A percentile compares a stretch with the other conserved stretches of the same genome.
Evolutionary conservation across 2,888 invertebrate genomes (phyloP).

Genomic region (Macrophya annulata): DNA sequence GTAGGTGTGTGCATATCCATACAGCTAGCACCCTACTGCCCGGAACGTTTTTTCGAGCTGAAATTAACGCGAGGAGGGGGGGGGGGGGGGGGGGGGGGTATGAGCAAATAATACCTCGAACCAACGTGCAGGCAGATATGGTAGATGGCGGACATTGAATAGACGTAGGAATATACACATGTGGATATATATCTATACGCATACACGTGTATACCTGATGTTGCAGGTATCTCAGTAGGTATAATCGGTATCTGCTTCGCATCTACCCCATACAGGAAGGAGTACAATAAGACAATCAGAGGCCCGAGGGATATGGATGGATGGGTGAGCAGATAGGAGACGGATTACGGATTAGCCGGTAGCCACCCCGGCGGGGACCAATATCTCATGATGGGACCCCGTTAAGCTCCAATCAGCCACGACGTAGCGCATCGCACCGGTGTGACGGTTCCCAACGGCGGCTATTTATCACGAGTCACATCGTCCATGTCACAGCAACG

Average conservation of each 20-base stretch:
- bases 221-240: slow-evolving; percentile 41
- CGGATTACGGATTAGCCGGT: slow-evolving; percentile 76
- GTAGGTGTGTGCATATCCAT: background rate
- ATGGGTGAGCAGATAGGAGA: slow-evolving; percentile 71
- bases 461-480: slow-evolving; percentile 69
- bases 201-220: slow-evolving; percentile 23
- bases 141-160: background rate
- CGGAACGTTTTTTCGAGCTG: slow-evolving; percentile 16
- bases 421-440: slow-evolving; percentile 43
- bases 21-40: background rate
- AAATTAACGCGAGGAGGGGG: background rate
- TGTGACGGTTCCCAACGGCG: slow-evolving; percentile 53
- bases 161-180: background rate
- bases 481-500: slow-evolving; percentile 64
- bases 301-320: slow-evolving; percentile 48
- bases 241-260: slow-evolving; percentile 53
- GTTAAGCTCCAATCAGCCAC: slow-evolving; percentile 70
- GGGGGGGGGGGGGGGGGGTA: too few relatives aligned
- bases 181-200: background rate
- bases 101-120: too few relatives aligned
- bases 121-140: background rate
- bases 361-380: slow-evolving; percentile 59
- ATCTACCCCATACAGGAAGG: slow-evolving; percentile 57
- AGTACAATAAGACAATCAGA: slow-evolving; percentile 76
- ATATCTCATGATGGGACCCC: slow-evolving; percentile 56